phyloP scores from a whole-genome alignment of 1,140 invertebrate genomes.

The Drosophila bifasciata region DNA sequence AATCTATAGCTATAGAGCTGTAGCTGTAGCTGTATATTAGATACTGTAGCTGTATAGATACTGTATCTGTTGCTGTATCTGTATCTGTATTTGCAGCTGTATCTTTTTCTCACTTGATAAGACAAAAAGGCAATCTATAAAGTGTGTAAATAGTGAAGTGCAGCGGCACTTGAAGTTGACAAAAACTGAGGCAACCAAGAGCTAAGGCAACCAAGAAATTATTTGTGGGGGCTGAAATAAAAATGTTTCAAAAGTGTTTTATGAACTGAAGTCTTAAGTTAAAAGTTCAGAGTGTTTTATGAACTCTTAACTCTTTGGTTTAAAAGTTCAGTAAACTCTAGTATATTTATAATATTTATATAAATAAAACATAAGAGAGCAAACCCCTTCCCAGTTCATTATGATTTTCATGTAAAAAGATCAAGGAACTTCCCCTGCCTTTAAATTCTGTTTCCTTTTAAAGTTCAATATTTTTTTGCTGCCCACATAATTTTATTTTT shows the following conservation, averaged over 20 bases:
- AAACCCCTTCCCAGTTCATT: too few species aligned
- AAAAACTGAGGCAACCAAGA: not conserved
- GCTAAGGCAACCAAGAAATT: not conserved
- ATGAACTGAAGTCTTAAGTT: not conserved
- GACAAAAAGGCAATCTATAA: slow-evolving; percentile 3
- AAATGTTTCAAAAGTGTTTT: not conserved
- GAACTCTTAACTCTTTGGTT: too few species aligned
- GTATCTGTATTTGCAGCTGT: not conserved
- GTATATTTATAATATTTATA: too few species aligned
- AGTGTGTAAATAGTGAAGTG: slow-evolving; percentile 6
- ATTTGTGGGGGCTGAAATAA: not conserved
- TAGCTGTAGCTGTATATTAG: slow-evolving; percentile 1
- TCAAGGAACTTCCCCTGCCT: too few species aligned
- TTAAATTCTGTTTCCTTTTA: too few species aligned
- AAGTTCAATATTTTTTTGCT: not conserved
- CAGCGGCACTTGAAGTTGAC: not conserved
- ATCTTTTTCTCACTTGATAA: slow-evolving; percentile 7
- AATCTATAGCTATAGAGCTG: slow-evolving; percentile 6
- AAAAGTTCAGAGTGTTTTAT: too few species aligned
- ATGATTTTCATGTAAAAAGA: too few species aligned
- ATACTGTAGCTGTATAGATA: too few species aligned
- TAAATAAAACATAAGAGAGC: too few species aligned
- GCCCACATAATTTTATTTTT: not conserved
- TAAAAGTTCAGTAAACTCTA: too few species aligned
- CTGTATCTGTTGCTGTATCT: not conserved